A percentile compares a stretch with the other conserved stretches of the same genome.
phyloP scores from a whole-genome alignment of 2,888 invertebrate species.

The Dolomedes plantarius region DNA sequence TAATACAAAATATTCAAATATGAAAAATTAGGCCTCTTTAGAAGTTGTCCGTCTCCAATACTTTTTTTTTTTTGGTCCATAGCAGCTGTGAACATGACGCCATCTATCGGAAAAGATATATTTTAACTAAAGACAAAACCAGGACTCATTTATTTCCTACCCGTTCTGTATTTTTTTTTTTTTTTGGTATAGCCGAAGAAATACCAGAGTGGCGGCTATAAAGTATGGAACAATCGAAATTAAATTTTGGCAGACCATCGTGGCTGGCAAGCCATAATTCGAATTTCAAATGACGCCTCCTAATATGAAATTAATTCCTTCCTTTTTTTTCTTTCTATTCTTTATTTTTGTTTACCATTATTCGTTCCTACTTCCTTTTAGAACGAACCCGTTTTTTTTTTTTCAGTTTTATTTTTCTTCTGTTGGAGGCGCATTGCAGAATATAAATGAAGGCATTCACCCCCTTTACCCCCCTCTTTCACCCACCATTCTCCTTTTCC shows the following conservation, averaged over 20 bases:
- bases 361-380: constrained; percentile 34
- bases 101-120: constrained; percentile 12
- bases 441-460: constrained; percentile 68
- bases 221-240: constrained; percentile 61
- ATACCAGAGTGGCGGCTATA: constrained; percentile 25
- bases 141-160: constrained; percentile 2
- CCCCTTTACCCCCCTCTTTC: constrained; percentile 16
- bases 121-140: constrained; percentile 1
- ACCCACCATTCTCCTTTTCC: constrained; percentile 27
- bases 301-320: constrained; percentile 71
- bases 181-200: background rate
- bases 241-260: constrained; percentile 58
- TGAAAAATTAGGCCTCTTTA: constrained; percentile 1
- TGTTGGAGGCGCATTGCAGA: constrained; percentile 55
- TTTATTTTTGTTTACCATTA: constrained; percentile 59
- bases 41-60: background rate
- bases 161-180: too few species aligned
- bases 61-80: background rate
- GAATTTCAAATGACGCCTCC: constrained; percentile 69
- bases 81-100: background rate
- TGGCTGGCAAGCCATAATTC: constrained; percentile 48
- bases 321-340: constrained; percentile 29
- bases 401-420: constrained; percentile 44
- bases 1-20: background rate
- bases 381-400: constrained; percentile 30